These are phyloP conservation scores for Cataglyphis cursor DNA, from an alignment of 2,888 invertebrate genomes.

Conservation along the genomic window DNA sequence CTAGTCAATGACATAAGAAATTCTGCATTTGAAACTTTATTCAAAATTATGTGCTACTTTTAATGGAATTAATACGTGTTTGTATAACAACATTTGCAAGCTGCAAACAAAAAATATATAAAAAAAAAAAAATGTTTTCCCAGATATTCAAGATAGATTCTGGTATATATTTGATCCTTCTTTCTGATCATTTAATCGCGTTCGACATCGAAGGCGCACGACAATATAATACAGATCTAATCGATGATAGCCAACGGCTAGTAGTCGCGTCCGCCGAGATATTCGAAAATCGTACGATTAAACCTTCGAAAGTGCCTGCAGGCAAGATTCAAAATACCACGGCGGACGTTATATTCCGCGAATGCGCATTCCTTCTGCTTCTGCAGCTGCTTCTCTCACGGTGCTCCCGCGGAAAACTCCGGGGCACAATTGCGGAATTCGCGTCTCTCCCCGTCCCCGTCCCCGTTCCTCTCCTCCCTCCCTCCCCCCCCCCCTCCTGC, in stretches of 20 bases:
- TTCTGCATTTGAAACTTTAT: background rate
- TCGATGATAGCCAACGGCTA: conserved; percentile 36
- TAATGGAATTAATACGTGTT: background rate
- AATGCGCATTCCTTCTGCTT: conserved; percentile 65
- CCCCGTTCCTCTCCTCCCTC: background rate
- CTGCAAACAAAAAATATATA: background rate
- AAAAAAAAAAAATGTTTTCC: background rate
- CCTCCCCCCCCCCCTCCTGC: background rate
- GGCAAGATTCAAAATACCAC: conserved; percentile 75
- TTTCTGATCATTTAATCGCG: conserved; percentile 10
- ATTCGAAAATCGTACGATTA: conserved; percentile 77
- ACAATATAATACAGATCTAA: conserved; percentile 31
- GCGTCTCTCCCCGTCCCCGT: conserved; percentile 39
- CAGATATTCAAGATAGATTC: background rate
- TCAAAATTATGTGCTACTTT: background rate
- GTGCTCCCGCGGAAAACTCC: conserved; percentile 66
- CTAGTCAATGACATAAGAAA: background rate
- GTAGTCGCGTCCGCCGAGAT: conserved; percentile 66
- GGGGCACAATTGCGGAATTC: conserved; percentile 60
- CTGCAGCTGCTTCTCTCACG: conserved; percentile 60
- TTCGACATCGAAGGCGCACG: conserved; percentile 11
- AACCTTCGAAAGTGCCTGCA: conserved; percentile 71
- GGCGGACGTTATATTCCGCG: conserved; percentile 69
- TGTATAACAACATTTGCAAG: background rate
- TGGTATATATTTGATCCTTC: background rate